Evolutionary conservation across 2,797 vertebrate genomes (phyloP), one percentile per base, ranked within the genome.

Genomic region (Eulemur albifrons): DNA sequence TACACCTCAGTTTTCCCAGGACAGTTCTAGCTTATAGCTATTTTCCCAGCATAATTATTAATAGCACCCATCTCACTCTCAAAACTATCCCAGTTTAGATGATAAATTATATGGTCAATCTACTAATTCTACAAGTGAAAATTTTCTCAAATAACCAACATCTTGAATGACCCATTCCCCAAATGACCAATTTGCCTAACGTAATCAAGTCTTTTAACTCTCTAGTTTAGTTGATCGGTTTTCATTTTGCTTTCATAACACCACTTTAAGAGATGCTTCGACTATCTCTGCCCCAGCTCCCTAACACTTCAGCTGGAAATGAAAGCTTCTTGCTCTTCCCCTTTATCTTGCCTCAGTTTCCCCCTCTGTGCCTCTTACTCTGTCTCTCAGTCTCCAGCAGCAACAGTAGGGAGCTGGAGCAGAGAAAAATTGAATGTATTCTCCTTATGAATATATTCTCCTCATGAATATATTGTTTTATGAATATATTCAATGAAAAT

Each of bases 371-470:
- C 21, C 61, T 95, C 70, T 72, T 52, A 94, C 69, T 84, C 87
- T 93, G 48, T 83, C 86, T 27, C 76, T 91, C 48, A 52, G 75
- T 69, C 21, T 97, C 79, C 65, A 86, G 84, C 23, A 90, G 21
- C 79, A 92, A 88, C 27, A 89, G 38, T 82, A 92, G 65, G 86
- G 59, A 95, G 21, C 79, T 77, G 14, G 21, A 38, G 50, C 75
- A 96, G 73, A 96, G 89, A 81, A 96, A 97, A 97, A 69, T 43
- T 88, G 63, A 96, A 80, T 5, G 40, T 87, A 65, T 88, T 89
- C 70, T 73, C 69, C 94, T 95, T 94, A 97, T 96, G 94, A 98
- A 97, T 97, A 97, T 96, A 97, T 97, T 96, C 93, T 79, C 80
- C 54, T 97, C 89, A 96, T 96, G 94, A 97, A 96, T 97, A 95